Evolutionary conservation across 2,113 vertebrate genomes (phyloP).

Genomic region (Sebastes schlegelii): DNA sequence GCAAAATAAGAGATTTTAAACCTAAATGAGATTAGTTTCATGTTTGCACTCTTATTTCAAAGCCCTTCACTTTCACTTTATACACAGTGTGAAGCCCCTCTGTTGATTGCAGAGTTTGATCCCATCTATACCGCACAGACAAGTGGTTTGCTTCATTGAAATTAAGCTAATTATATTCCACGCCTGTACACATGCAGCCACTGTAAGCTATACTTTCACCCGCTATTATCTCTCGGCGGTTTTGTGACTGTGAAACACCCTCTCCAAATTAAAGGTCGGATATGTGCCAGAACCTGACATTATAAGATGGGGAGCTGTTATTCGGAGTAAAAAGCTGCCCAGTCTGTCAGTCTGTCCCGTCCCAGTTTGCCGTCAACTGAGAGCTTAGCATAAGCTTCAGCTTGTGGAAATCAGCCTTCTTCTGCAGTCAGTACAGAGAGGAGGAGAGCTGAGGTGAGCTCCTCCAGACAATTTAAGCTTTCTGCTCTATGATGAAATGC

Average conservation of each 20-base stretch:
- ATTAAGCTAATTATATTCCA: conserved; percentile 85
- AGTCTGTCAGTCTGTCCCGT: conserved; percentile 52
- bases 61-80: conserved; percentile 51
- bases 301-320: conserved; percentile 69
- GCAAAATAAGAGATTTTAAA: conserved; percentile 46
- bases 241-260: conserved; percentile 82
- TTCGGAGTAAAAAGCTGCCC: conserved; percentile 47
- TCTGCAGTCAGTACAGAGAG: conserved; percentile 2
- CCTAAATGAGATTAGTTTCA: conserved; percentile 27
- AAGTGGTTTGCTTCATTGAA: conserved; percentile 77
- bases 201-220: conserved; percentile 83
- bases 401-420: conserved; percentile 34
- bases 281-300: conserved; percentile 81
- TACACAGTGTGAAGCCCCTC: conserved; percentile 40
- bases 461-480: conserved; percentile 14
- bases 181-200: conserved; percentile 68
- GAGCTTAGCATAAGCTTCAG: conserved; percentile 39
- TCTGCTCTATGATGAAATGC: conserved; percentile 56
- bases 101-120: conserved; percentile 58
- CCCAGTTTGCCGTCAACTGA: conserved; percentile 53
- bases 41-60: conserved; percentile 43
- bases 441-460: conserved; percentile 36
- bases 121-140: conserved; percentile 62
- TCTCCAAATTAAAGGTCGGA: conserved; percentile 84
- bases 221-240: conserved; percentile 76